Evolutionary conservation across 2,888 invertebrate genomes (phyloP), one percentile per base, ranked within the genome.

Genomic region (Griposia aprilina): DNA sequence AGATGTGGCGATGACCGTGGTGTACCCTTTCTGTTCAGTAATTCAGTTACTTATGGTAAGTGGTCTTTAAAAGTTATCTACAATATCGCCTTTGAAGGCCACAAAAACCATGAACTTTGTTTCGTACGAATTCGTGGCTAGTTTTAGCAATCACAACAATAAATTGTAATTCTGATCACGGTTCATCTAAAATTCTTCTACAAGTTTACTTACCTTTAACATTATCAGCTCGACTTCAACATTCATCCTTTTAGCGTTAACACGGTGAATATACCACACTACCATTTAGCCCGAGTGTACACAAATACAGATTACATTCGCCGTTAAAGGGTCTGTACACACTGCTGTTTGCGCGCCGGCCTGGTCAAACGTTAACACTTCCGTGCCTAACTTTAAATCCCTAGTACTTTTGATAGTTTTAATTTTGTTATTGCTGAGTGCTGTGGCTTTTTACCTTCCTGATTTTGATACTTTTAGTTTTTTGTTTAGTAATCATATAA

Each of bases 341-440:
- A 89, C 87, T 78, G 71, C 70, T 88, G 89, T 92, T 90, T 92
- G 91, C 87, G 82, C 82, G 84, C 71, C 81, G 76, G 76, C 86
- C 81, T 78, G 88, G 78, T 83, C 90, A 91, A 94, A 93, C 90
- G 91, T 92, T 90, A 90, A 93, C 93, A 93, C 94, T 93, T 92
- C 91, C 92, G 93, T 91, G 86, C 76, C 76, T 80, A 67, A 73
- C 85, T 88, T 85, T 84, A 82, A 71, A 73, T 76, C 45, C 13
- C 26, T 13, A 20, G 26, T 48, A 60, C 7, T 65, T 45, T 26
- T 30, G 15, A 62, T 75, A 86, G 65, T 63, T 73, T 69, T 26
- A 13, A 59, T 23, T 65, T 62, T 50, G 5, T 13, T 48, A 17
- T 26, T 45, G 7, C 17, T 52, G 26, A 26, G 7, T 26, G 11